Base-by-base conservation (phyloP, 2,888 invertebrate genomes). In the Nomada fabriciana region DNA sequence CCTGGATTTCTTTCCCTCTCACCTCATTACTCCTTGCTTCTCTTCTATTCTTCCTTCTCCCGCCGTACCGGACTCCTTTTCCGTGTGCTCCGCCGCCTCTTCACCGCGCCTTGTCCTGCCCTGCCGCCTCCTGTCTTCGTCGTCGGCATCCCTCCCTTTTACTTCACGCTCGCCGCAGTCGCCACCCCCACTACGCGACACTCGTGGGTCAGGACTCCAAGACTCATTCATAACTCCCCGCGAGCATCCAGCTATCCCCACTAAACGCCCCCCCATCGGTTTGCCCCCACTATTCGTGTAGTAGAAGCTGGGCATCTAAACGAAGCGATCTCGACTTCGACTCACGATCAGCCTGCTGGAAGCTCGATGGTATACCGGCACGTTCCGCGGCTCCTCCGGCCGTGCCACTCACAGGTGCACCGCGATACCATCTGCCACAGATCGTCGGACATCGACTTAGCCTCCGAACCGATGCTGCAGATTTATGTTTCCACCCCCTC, bases 171-270 rank as follows among this genome's bases (percentile, higher is more conserved):
- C 69, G 73, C 80, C 81, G 84, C 83, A 84, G 80, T 85, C 86
- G 83, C 83, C 63, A 72, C 86, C 84, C 86, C 86, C 87, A 84
- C 87, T 86, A 71, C 43, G 29, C 36, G 61, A 57, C 74, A 67
- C 85, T 86, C 84, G 80, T 86, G 70, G 87, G 86, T 83, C 88
- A 79, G 83, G 75, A 80, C 82, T 84, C 78, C 84, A 74, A 85
- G 85, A 89, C 92, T 93, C 93, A 93, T 93, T 93, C 93, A 93
- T 93, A 92, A 93, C 91, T 93, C 91, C 90, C 88, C 87, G 89
- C 82, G 78, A 82, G 75, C 74, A 82, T 81, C 60, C 71, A 43
- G 68, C 74, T 75, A 61, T 60, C 82, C 86, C 87, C 82, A 82
- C 87, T 64, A 10, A 63, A 74, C 63, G 61, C 52, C 50, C 73